Evolutionary conservation across 2,888 invertebrate genomes (phyloP), one percentile per base, ranked within the genome.

Genomic region (Blomia tropicalis): DNA sequence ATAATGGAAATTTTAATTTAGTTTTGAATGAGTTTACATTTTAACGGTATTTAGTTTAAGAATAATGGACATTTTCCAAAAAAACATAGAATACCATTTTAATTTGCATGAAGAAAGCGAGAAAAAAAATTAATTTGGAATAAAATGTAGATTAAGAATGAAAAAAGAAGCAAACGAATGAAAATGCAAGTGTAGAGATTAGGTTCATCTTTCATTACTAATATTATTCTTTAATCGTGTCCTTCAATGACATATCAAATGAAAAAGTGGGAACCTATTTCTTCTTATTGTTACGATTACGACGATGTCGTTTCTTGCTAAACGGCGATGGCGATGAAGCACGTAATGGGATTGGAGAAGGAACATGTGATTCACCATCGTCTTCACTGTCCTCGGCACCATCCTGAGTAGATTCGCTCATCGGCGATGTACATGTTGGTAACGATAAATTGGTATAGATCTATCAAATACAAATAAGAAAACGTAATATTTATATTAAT

Each of bases 301-400:
- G 30, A 25, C 51, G 19, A 17, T 36, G 23, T 2, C 60, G 23
- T 41, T 60, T 60, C 31, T 60, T 60, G 53, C 60, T 51, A n/a
- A 60, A 60, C 23, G 60, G 60, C 25, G 31, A 47, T 5, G 60
- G 60, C 44, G 51, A 47, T 25, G 60, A 60, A 17, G 60, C 51
- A 5, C 60, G 47, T 32, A 60, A 31, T n/a, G 60, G 60, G 31
- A 60, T 60, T 4, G 60, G 60, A 2, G 53, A 47, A 22, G 51
- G 51, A 25, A 11, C n/a, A 19, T 27, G 22, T 14, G 23, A 47
- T 11, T 22, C 22, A 22, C 7, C 51, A 7, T 47, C 51, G 51
- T 47, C 51, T 11, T 27, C 27, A n/a, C 7, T 47, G 7, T 47
- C 51, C 7, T 47, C 51, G 51, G 7, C 27, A n/a, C 51, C 51